Evolutionary conservation across 2,797 vertebrate species (phyloP).

Genomic region (Pitangus sulphuratus): DNA sequence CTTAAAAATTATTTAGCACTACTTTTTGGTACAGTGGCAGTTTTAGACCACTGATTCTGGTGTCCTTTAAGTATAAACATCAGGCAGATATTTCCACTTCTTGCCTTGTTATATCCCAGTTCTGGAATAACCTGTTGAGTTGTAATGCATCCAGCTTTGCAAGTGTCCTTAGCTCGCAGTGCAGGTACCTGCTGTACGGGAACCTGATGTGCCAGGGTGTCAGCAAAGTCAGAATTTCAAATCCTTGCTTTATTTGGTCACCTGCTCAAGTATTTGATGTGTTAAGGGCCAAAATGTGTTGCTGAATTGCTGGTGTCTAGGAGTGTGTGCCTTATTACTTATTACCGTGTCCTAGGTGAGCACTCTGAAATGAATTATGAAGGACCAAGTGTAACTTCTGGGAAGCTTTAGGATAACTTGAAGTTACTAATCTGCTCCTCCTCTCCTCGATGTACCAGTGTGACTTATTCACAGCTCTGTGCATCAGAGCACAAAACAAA

Average conservation of each 20-base stretch:
- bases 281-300: neutral
- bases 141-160: neutral
- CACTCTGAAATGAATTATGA: neutral
- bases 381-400: neutral
- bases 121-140: neutral
- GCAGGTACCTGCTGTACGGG: neutral
- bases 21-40: neutral
- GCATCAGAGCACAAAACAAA: neutral
- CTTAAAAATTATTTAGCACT: neutral
- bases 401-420: neutral
- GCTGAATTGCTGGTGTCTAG: neutral
- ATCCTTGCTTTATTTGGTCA: neutral
- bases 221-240: neutral
- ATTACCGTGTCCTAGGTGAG: neutral
- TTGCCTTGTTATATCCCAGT: neutral
- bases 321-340: neutral
- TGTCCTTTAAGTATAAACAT: neutral
- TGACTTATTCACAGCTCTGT: neutral
- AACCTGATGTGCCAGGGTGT: neutral
- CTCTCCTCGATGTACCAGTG: neutral
- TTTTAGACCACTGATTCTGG: neutral
- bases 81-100: neutral
- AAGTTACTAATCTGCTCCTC: neutral
- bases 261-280: neutral
- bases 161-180: neutral